phyloP scores from a whole-genome alignment of 1,140 invertebrate species.

The Diachasmimorpha longicaudata region DNA sequence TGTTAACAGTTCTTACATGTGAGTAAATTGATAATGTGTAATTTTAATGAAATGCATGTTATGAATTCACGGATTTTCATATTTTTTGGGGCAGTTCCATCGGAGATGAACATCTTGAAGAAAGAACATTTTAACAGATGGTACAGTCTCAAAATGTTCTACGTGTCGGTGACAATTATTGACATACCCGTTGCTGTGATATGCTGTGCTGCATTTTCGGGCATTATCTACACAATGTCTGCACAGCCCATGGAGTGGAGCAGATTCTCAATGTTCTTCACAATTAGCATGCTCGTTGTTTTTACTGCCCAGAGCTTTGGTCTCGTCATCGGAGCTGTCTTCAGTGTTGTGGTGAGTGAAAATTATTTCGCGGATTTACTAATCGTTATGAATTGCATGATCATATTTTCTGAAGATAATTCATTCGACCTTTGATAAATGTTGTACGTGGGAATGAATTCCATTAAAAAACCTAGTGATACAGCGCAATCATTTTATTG shows the following conservation, averaged over 20 bases:
- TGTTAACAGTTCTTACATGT: conserved; percentile 85
- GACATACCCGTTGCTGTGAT: conserved; percentile 79
- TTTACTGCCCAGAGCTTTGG: conserved; percentile 90
- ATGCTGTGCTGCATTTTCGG: conserved; percentile 78
- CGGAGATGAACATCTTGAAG: conserved; percentile 87
- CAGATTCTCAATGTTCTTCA: conserved; percentile 83
- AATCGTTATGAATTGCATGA: background rate
- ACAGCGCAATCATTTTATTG: no score
- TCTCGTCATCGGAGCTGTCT: conserved; percentile 84
- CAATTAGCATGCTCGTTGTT: conserved; percentile 79
- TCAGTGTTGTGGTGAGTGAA: conserved; percentile 76
- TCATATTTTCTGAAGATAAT: background rate
- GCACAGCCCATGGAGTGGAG: conserved; percentile 78
- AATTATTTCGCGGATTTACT: conserved; percentile 27
- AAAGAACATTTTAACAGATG: conserved; percentile 96
- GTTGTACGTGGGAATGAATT: no score
- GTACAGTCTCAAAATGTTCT: conserved; percentile 95
- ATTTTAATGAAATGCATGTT: background rate
- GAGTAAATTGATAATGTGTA: conserved; percentile 50
- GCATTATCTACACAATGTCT: conserved; percentile 87
- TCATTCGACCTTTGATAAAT: no score
- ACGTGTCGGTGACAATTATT: conserved; percentile 84
- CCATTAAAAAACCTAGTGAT: no score
- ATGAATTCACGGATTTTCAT: conserved; percentile 10
- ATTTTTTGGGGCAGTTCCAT: conserved; percentile 75